Percentiles rank a stretch among this genome's conserved stretches.
These are phyloP conservation scores for Byasa hedistus DNA, from an alignment of 2,888 invertebrate species.

Conservation along the genomic window DNA sequence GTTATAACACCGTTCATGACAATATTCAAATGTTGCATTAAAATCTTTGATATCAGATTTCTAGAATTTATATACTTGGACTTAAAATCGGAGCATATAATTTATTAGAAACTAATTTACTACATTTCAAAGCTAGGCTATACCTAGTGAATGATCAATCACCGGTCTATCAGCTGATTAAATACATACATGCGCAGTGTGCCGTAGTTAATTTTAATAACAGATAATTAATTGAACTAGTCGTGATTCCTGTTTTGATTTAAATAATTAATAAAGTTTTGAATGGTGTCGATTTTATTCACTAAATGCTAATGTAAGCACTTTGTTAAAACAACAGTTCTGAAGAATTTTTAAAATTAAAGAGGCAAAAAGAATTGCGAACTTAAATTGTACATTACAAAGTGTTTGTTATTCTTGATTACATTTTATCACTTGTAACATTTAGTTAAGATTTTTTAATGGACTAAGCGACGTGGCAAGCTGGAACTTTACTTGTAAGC, in stretches of 20 bases:
- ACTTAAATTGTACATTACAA: background rate
- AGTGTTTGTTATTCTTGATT: background rate
- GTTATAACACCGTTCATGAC: no score
- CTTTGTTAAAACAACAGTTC: no score
- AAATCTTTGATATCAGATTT: no score
- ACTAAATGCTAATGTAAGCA: no score
- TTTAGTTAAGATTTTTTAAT: background rate
- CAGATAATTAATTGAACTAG: background rate
- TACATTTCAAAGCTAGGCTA: background rate
- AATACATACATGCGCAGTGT: constrained; percentile 8
- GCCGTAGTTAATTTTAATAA: constrained; percentile 8
- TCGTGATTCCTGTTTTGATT: background rate
- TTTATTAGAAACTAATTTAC: no score
- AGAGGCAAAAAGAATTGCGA: no score
- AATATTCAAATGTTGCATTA: no score
- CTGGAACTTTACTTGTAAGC: no score
- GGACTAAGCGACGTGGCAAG: no score
- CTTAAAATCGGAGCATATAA: no score
- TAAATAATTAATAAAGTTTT: background rate
- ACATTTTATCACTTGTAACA: background rate
- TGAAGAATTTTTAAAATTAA: no score
- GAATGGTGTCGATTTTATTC: background rate
- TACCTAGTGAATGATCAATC: constrained; percentile 3
- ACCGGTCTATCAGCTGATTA: constrained; percentile 8
- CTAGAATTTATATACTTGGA: no score